Evolutionary conservation across 1,140 invertebrate genomes (phyloP).

Genomic region (Delia radicum): DNA sequence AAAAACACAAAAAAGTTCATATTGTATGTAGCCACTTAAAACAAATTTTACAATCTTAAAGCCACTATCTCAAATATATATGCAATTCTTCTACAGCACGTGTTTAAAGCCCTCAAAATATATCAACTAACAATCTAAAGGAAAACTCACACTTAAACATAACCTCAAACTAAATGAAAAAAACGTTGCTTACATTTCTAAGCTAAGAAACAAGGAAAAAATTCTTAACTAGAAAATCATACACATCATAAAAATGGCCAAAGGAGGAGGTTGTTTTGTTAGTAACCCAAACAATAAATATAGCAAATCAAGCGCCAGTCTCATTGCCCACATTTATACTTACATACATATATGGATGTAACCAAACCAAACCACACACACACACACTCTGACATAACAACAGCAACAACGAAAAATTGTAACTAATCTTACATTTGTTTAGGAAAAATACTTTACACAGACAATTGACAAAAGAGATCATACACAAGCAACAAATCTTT

Average conservation of each 20-base stretch:
- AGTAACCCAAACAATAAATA: background rate
- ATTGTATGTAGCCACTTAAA: no score
- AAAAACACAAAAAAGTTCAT: no score
- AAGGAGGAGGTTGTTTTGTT: conserved; percentile 11
- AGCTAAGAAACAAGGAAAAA: background rate
- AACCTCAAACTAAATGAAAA: background rate
- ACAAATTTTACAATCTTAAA: no score
- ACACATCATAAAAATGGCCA: conserved; percentile 10
- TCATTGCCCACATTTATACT: background rate
- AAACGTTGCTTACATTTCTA: background rate
- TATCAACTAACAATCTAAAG: background rate
- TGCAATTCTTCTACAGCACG: background rate
- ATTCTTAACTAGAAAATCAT: background rate
- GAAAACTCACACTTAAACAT: background rate
- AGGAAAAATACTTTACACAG: background rate
- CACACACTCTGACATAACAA: background rate
- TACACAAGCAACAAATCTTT: conserved; percentile 14
- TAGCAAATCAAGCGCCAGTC: background rate
- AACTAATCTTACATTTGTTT: background rate
- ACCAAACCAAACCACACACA: background rate
- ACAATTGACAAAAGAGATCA: conserved; percentile 15
- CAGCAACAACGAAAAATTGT: background rate
- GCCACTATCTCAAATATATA: no score
- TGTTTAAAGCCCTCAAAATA: background rate
- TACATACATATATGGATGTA: no score